Percentiles rank a stretch among this genome's conserved stretches.
phyloP scores from a whole-genome alignment of 1,140 invertebrate species.

The Probaryconus sp. region DNA sequence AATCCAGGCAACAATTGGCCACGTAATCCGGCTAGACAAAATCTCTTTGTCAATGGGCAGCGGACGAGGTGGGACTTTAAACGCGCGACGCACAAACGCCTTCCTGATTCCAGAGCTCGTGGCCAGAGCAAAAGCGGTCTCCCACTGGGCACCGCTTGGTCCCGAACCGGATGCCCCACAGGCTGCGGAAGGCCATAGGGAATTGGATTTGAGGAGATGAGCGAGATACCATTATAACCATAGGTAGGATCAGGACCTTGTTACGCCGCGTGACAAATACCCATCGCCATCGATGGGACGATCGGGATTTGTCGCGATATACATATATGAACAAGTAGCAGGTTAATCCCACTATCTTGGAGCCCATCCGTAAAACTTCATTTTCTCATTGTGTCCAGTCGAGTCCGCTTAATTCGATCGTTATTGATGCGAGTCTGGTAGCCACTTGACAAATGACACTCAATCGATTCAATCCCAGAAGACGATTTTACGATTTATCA shows the following conservation, averaged over 20 bases:
- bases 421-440: constrained; percentile 48
- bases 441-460: constrained; percentile 34
- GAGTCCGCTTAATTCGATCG: constrained; percentile 33
- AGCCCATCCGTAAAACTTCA: constrained; percentile 45
- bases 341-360: constrained; percentile 45
- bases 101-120: constrained; percentile 25
- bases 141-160: constrained; percentile 26
- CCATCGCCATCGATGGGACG: constrained; percentile 34
- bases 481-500: too few species aligned
- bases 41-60: constrained; percentile 29
- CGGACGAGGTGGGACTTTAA: too few species aligned
- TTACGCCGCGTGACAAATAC: constrained; percentile 48
- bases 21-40: too few species aligned
- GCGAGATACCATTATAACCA: constrained; percentile 40
- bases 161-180: constrained; percentile 39
- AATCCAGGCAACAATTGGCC: too few species aligned
- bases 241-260: constrained; percentile 28
- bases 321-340: constrained; percentile 17
- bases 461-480: too few species aligned
- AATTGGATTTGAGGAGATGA: constrained; percentile 45
- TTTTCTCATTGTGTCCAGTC: constrained; percentile 49
- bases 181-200: constrained; percentile 42
- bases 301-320: constrained; percentile 1
- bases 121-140: background rate
- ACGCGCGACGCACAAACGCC: constrained; percentile 25